phyloP scores from a whole-genome alignment of 2,888 invertebrate species.

The Cryptus viduatorius region DNA sequence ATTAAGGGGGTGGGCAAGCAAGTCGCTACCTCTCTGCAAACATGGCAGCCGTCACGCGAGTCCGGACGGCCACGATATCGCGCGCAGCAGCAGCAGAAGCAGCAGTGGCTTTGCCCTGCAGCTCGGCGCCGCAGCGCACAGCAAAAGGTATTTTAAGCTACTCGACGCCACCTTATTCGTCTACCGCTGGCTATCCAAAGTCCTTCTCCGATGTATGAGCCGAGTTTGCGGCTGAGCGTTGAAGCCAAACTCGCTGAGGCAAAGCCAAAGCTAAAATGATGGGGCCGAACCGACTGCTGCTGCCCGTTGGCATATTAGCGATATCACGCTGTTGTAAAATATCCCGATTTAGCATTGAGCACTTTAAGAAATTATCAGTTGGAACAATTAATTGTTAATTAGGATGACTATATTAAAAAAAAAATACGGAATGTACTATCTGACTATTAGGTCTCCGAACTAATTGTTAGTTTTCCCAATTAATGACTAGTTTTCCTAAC shows the following conservation, averaged over 20 bases:
- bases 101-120: constrained; percentile 45
- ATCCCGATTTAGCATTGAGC: not conserved
- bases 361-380: no score
- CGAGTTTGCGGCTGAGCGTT: constrained; percentile 34
- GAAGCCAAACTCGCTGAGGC: not conserved
- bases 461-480: no score
- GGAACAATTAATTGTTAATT: no score
- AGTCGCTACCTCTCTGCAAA: constrained; percentile 78
- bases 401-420: no score
- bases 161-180: constrained; percentile 61
- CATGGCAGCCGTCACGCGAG: constrained; percentile 83
- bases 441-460: no score
- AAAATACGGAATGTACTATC: no score
- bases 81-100: constrained; percentile 48
- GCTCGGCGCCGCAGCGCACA: constrained; percentile 24
- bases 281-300: not conserved
- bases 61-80: constrained; percentile 69
- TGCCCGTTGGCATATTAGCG: not conserved
- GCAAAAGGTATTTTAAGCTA: constrained; percentile 67
- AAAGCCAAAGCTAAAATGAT: constrained; percentile 9
- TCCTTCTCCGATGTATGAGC: constrained; percentile 53
- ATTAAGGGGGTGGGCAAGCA: constrained; percentile 71
- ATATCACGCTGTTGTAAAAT: not conserved
- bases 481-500: no score
- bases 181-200: constrained; percentile 54